Conservation (phyloP, 2,113 vertebrate species). For the Xyrauchen texanus region DNA sequence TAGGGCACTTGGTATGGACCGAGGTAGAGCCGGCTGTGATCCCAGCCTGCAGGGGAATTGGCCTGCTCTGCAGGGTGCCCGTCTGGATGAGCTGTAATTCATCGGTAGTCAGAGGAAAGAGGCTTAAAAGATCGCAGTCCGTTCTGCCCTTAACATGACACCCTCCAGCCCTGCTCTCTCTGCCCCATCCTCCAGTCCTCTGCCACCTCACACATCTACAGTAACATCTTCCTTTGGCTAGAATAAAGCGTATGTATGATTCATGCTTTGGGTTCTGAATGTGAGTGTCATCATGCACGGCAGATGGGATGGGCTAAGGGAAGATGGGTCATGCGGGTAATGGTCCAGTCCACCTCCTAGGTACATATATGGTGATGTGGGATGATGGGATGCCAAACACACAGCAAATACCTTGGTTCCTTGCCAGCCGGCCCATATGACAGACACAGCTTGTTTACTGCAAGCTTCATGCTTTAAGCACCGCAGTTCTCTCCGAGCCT, state of each 20-base stretch:
- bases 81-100: conserved; percentile 49
- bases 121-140: conserved; percentile 34
- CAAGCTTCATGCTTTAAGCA: conserved; percentile 92
- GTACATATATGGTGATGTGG: conserved; percentile 6
- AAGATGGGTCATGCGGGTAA: not conserved
- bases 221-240: too few relatives aligned
- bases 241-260: too few relatives aligned
- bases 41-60: not conserved
- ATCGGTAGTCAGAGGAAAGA: conserved; percentile 41
- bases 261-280: too few relatives aligned
- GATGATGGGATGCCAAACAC: conserved; percentile 24
- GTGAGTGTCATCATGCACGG: conserved; percentile 3
- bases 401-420: conserved; percentile 91
- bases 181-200: too few relatives aligned
- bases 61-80: not conserved
- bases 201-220: too few relatives aligned
- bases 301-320: conserved; percentile 4
- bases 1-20: not conserved
- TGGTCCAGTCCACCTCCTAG: not conserved
- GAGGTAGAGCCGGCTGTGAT: not conserved
- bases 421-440: conserved; percentile 99
- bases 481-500: conserved; percentile 95
- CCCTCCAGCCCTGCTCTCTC: not conserved
- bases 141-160: not conserved
- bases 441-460: conserved; percentile 94